Evolutionary conservation across 2,888 invertebrate genomes (phyloP), one percentile per base, ranked within the genome.

Genomic region (Sylvicola cinctus): DNA sequence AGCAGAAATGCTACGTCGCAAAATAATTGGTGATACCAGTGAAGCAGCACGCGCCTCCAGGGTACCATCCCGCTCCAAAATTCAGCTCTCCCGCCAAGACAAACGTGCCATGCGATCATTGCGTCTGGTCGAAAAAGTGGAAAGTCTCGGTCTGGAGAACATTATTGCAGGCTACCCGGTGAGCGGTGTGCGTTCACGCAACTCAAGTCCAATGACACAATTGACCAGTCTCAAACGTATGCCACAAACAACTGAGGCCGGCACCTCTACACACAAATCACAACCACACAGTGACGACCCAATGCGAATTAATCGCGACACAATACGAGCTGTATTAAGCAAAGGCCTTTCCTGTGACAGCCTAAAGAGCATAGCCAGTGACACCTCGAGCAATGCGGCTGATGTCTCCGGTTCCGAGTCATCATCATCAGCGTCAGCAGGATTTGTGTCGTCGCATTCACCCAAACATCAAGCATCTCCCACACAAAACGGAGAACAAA

Each of bases 141-240:
- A 77, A 51, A 62, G 70, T 40, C 67, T 75, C 36, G 75, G 75
- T 13, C 61, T 76, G 31, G 69, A 70, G 34, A 70, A 69, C 41
- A 65, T 75, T 29, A 72, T 74, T 59, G 68, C 72, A 40, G 69
- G 68, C 31, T 68, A 74, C 15, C 31, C 65, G 2, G 50, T 65
- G 26, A 23, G 12, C 4, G 31, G 35, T 10, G 27, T 33, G 46
- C 56, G 60, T 70, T 72, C 36, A 1, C 64, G 72, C 5, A 65
- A 74, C 37, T 71, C 72, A 39, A 80, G 80, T 49, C 80, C 80
- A 2, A 77, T 83, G 74, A 72, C 78, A 41, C 80, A 80, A 56
- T 52, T 81, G 33, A 76, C 75, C 32, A 80, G 78, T 46, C 57
- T 81, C 12, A 74, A 72, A 52, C 61, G 66, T 36, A 60, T 63